phyloP scores from a whole-genome alignment of 2,113 vertebrate genomes.

The Leucosticte australis region DNA sequence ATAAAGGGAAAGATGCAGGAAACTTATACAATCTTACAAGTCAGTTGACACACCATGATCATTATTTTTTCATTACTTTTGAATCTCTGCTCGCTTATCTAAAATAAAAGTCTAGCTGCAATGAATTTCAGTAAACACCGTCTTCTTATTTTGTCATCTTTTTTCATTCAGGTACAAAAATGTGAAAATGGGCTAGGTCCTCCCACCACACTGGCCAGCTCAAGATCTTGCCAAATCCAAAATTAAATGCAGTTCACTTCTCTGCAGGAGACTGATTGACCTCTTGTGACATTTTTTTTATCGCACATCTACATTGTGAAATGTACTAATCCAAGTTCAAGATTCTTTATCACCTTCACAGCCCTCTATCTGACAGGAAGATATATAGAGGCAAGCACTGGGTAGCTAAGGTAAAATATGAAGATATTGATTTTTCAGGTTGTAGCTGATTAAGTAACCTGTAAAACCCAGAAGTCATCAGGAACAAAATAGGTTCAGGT shows the following conservation, averaged over 20 bases:
- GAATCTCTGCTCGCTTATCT: not conserved
- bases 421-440: slow-evolving; percentile 46
- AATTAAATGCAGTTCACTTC: not conserved
- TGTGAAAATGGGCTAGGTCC: not conserved
- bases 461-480: slow-evolving; percentile 1
- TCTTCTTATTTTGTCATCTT: not conserved
- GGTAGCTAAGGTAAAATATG: slow-evolving; percentile 27
- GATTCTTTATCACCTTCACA: slow-evolving; percentile 5
- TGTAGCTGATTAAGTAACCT: slow-evolving; percentile 35
- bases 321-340: slow-evolving; percentile 17
- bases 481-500: not conserved
- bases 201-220: not conserved
- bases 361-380: slow-evolving; percentile 6
- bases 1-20: not conserved
- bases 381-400: not conserved
- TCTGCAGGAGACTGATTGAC: not conserved
- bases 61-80: not conserved
- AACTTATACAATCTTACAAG: not conserved
- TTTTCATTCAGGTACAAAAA: not conserved
- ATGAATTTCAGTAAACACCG: not conserved
- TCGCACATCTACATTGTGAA: not conserved
- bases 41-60: not conserved
- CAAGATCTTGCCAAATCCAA: not conserved
- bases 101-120: not conserved
- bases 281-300: not conserved